These are phyloP conservation scores for Hephaestus fuliginosus DNA, from an alignment of 2,797 vertebrate species.

Conservation along the genomic window DNA sequence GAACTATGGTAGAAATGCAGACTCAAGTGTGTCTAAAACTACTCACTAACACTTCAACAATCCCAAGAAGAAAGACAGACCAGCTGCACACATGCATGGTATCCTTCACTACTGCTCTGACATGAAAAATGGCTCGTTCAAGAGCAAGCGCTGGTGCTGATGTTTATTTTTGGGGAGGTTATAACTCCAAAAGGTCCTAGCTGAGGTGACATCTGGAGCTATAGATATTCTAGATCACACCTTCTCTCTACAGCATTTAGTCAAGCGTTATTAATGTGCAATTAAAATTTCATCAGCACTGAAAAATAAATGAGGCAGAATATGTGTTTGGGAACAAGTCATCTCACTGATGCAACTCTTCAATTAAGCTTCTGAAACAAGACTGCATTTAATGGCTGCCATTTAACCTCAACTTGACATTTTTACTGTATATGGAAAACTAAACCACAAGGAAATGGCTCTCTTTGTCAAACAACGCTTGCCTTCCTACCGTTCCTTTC, in stretches of 20 bases:
- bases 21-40: conserved; percentile 52
- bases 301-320: conserved; percentile 82
- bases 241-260: conserved; percentile 70
- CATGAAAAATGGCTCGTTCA: conserved; percentile 60
- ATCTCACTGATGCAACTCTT: conserved; percentile 67
- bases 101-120: conserved; percentile 51
- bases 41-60: conserved; percentile 39
- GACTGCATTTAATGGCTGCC: conserved; percentile 42
- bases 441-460: conserved; percentile 32
- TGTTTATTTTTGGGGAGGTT: conserved; percentile 69
- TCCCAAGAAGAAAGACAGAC: conserved; percentile 28
- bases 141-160: conserved; percentile 20
- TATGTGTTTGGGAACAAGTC: conserved; percentile 70
- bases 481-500: not conserved
- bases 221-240: conserved; percentile 73
- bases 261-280: conserved; percentile 81
- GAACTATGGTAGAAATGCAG: conserved; percentile 30
- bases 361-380: conserved; percentile 70
- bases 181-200: conserved; percentile 60
- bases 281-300: conserved; percentile 83
- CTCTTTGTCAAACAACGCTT: conserved; percentile 45
- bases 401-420: conserved; percentile 65
- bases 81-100: not conserved
- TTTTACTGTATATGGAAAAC: conserved; percentile 43
- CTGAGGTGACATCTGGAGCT: conserved; percentile 65